Evolutionary conservation across 2,113 vertebrate species (phyloP).

Genomic region (Pardalotus punctatus): DNA sequence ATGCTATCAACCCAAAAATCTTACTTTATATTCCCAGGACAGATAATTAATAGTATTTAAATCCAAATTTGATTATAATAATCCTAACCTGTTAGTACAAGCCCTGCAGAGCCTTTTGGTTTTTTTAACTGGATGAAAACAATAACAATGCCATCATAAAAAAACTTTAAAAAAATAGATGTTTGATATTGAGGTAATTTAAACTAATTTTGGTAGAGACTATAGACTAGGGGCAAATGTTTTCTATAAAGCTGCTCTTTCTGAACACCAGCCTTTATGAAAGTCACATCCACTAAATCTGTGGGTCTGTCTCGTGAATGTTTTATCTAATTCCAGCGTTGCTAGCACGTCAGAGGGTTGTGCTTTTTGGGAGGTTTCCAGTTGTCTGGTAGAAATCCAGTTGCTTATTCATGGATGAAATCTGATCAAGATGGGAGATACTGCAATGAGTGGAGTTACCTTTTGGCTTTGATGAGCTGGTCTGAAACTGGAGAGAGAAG

Average conservation of each 20-base stretch:
- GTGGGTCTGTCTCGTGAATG: slow-evolving; percentile 13
- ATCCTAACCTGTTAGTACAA: background rate
- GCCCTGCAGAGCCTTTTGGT: background rate
- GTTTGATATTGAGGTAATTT: background rate
- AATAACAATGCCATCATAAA: background rate
- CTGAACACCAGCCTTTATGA: background rate
- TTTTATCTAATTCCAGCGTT: slow-evolving; percentile 59
- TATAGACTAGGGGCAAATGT: slow-evolving; percentile 16
- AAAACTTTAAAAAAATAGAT: background rate
- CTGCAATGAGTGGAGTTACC: slow-evolving; percentile 25
- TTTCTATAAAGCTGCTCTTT: slow-evolving; percentile 46
- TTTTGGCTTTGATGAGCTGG: slow-evolving; percentile 8
- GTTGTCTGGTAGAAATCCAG: background rate
- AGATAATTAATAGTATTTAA: slow-evolving; percentile 37
- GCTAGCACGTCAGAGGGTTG: background rate
- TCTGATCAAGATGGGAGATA: slow-evolving; percentile 33
- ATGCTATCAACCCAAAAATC: background rate
- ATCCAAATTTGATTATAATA: slow-evolving; percentile 32
- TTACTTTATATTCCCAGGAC: background rate
- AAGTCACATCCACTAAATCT: slow-evolving; percentile 39
- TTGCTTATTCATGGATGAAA: slow-evolving; percentile 6
- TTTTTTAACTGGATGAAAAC: background rate
- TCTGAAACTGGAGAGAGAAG: background rate
- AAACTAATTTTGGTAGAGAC: background rate
- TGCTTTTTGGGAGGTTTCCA: slow-evolving; percentile 22